Evolutionary conservation across 2,113 vertebrate species (phyloP).

Genomic region (Loxodonta africana): DNA sequence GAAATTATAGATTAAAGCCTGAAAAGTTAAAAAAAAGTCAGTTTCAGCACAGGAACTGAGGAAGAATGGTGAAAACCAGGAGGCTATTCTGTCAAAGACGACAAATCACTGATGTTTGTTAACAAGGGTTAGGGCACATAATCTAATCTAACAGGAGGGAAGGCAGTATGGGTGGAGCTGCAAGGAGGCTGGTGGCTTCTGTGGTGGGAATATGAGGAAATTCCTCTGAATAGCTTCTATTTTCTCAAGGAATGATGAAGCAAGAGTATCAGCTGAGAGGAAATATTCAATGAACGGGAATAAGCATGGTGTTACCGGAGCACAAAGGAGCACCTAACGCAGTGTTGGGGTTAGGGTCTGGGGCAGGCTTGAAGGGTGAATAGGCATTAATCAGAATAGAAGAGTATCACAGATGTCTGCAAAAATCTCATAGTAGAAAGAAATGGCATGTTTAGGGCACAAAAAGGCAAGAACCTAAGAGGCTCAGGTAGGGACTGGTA

Average conservation of each 20-base stretch:
- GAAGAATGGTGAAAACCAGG: neutral
- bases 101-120: neutral
- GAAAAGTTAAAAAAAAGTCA: neutral
- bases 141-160: neutral
- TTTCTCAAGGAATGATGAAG: slow-evolving; percentile 24
- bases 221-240: neutral
- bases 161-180: neutral
- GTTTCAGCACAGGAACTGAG: neutral
- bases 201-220: neutral
- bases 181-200: neutral
- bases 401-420: neutral
- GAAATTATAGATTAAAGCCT: neutral
- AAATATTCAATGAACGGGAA: slow-evolving; percentile 29
- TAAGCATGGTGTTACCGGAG: neutral
- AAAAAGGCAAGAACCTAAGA: neutral
- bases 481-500: neutral
- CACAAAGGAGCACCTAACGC: neutral
- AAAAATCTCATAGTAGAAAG: slow-evolving; percentile 36
- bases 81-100: neutral
- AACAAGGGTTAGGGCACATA: neutral
- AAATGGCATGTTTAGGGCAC: neutral
- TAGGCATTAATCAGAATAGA: neutral
- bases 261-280: slow-evolving; percentile 11
- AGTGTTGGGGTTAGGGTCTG: neutral
- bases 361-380: neutral